Conservation (phyloP, 2,113 vertebrate genomes). For the Tringa solitaria region DNA sequence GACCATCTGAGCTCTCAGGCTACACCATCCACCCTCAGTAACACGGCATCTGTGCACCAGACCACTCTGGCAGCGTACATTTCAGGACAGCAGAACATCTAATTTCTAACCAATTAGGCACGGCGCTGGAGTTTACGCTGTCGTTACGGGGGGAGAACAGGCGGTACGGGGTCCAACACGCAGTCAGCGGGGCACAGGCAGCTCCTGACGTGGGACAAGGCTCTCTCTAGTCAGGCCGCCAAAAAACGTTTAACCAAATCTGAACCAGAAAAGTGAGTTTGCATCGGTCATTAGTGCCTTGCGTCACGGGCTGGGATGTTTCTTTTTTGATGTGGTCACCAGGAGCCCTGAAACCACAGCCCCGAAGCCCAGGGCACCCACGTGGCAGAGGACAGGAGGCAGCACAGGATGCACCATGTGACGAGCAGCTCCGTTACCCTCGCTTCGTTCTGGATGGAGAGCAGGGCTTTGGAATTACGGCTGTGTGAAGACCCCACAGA, state of each 20-base stretch:
- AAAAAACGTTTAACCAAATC: background rate
- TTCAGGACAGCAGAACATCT: background rate
- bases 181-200: background rate
- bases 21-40: background rate
- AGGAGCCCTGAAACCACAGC: background rate
- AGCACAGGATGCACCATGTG: background rate
- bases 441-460: background rate
- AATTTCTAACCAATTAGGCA: background rate
- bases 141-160: background rate
- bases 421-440: background rate
- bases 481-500: background rate
- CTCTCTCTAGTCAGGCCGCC: background rate
- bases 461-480: background rate
- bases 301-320: accelerated
- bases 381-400: background rate
- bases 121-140: background rate
- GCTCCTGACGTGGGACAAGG: background rate
- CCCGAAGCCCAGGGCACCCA: background rate
- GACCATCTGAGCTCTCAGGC: background rate
- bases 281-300: background rate
- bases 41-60: background rate
- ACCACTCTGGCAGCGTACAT: background rate
- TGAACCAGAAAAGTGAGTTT: slow-evolving; percentile 1
- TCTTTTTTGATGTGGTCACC: background rate
- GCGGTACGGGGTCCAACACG: accelerated